Evolutionary conservation across 2,888 invertebrate species (phyloP), one percentile per base, ranked within the genome.

Genomic region (Herminia tarsipennalis): DNA sequence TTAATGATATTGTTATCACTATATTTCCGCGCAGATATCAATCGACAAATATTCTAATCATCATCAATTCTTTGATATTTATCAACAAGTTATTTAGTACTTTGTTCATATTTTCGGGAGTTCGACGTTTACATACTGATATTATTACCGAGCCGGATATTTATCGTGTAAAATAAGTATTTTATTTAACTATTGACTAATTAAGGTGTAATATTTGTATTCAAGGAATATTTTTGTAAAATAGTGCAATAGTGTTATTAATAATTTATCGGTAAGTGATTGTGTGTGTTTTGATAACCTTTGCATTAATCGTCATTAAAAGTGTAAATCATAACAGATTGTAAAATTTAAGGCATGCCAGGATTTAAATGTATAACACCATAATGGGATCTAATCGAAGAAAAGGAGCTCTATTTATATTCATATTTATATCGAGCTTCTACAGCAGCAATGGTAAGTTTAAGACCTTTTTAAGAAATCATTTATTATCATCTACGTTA

Each of bases 21-120:
- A 62, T 64, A 78, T 80, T 86, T 87, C 81, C 79, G 73, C 54
- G 70, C 74, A 76, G 86, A 87, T 88, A 86, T 66, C 53, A 78
- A 83, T 83, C 78, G 66, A 74, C 74, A 74, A 78, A 85, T 85
- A 78, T 61, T 57, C 46, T 74, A 76, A 76, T 78, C 74, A 64
- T 67, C 63, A 73, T 66, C 61, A 64, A 59, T 53, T 50, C 50
- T 66, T 66, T 68, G 64, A 63, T 70, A 66, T 49, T 53, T 61
- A 73, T 74, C 67, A 49, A 52, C 48, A 61, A 27, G 50, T 55
- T 67, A 66, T 67, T 73, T 66, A 83, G 77, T 82, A 66, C 45
- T 68, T 55, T 66, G 62, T 68, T 57, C 52, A 62, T 68, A 61
- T 66, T 66, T 70, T 70, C 49, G 45, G 58, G 46, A 65, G 56